Evolutionary conservation across 2,113 vertebrate species (phyloP).

Genomic region (Sinosuthora webbiana): DNA sequence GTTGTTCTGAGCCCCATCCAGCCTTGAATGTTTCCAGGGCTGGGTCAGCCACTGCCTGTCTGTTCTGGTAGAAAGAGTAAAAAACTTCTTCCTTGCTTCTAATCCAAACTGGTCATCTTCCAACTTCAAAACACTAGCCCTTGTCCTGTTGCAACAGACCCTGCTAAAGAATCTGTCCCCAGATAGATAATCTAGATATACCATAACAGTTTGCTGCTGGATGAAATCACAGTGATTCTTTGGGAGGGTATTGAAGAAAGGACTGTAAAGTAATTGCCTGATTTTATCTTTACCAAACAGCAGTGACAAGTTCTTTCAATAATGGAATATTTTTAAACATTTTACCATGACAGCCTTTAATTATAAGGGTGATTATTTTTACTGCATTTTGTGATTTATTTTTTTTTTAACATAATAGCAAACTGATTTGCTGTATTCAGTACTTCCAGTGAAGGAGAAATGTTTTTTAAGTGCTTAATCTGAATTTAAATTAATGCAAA

Average conservation of each 20-base stretch:
- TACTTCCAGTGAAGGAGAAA: neutral
- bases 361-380: conserved; percentile 48
- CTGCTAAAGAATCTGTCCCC: neutral
- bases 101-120: neutral
- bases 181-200: neutral
- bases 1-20: neutral
- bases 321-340: neutral
- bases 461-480: conserved; percentile 39
- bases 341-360: conserved; percentile 35
- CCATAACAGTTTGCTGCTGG: neutral
- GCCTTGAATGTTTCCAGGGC: neutral
- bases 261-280: neutral
- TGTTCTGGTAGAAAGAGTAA: neutral
- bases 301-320: neutral
- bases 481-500: conserved; percentile 59
- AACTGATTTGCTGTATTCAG: conserved; percentile 11
- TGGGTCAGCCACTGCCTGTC: neutral
- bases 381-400: neutral
- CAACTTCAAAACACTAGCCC: neutral
- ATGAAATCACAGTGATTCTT: neutral
- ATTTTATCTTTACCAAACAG: neutral
- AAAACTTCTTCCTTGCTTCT: too few relatives aligned
- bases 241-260: neutral
- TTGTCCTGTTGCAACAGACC: neutral
- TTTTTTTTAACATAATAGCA: conserved; percentile 7